Percentiles rank a stretch among this genome's conserved stretches.
Conservation (phyloP, 1,140 invertebrate species). For the Drepana arcuata region DNA sequence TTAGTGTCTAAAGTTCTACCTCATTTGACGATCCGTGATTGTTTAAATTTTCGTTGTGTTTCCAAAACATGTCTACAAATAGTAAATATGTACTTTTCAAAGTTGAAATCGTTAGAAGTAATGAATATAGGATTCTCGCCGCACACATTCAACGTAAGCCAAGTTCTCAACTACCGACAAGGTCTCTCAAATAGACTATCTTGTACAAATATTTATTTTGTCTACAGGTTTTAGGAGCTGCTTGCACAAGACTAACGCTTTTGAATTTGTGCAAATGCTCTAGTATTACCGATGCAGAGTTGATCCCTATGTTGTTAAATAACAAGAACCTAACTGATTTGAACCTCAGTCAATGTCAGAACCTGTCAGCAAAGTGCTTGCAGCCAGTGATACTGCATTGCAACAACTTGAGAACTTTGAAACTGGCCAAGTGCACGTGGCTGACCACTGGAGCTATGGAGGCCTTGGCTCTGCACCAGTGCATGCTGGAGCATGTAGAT, state of each 20-base stretch:
- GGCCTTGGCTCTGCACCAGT: slow-evolving; percentile 71
- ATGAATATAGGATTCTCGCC: slow-evolving; percentile 59
- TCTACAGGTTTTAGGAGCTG: slow-evolving; percentile 60
- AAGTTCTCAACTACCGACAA: too few relatives aligned
- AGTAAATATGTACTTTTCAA: slow-evolving; percentile 59
- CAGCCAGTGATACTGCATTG: slow-evolving; percentile 74
- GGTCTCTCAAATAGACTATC: not conserved
- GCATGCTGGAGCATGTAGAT: slow-evolving; percentile 71
- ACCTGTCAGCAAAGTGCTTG: slow-evolving; percentile 69
- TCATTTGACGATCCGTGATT: slow-evolving; percentile 66
- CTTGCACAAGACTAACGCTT: slow-evolving; percentile 61
- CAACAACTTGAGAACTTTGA: slow-evolving; percentile 66
- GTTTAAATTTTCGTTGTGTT: slow-evolving; percentile 72
- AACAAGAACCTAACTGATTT: slow-evolving; percentile 65
- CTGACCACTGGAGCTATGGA: slow-evolving; percentile 73
- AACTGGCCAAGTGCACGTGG: slow-evolving; percentile 71
- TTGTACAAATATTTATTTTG: slow-evolving; percentile 26
- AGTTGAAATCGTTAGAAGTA: slow-evolving; percentile 52
- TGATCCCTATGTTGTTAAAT: slow-evolving; percentile 65
- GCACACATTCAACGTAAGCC: slow-evolving; percentile 53
- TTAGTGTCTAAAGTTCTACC: slow-evolving; percentile 67
- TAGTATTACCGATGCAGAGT: slow-evolving; percentile 61
- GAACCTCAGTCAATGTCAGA: slow-evolving; percentile 72
- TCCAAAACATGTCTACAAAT: slow-evolving; percentile 65
- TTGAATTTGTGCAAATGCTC: slow-evolving; percentile 69